Conservation (phyloP, 2,113 vertebrate species). For the Danionella cerebrum region DNA sequence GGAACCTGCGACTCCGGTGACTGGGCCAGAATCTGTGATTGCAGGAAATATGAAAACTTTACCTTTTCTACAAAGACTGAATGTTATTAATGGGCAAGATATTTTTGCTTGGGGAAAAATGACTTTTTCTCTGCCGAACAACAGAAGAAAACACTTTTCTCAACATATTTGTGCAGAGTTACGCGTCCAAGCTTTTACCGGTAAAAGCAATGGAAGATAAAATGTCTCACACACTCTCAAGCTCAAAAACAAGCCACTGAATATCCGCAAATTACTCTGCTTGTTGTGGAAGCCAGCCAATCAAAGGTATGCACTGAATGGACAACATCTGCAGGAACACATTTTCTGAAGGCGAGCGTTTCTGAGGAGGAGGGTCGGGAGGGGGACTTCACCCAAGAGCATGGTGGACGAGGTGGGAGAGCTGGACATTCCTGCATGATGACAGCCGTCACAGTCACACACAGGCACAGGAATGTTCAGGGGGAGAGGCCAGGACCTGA, state of each 20-base stretch:
- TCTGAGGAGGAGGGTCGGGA: constrained; percentile 34
- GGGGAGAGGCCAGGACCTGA: constrained; percentile 34
- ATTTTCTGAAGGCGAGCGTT: constrained; percentile 54
- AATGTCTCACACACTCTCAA: constrained; percentile 59
- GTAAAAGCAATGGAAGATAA: constrained; percentile 51
- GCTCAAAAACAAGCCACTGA: constrained; percentile 58
- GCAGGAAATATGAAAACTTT: constrained; percentile 23
- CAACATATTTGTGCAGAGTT: constrained; percentile 48
- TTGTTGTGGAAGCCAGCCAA: constrained; percentile 64
- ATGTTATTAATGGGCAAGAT: not conserved
- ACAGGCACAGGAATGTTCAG: constrained; percentile 69
- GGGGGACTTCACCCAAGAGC: constrained; percentile 50
- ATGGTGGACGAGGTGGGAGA: constrained; percentile 67
- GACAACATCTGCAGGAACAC: constrained; percentile 69
- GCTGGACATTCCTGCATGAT: constrained; percentile 69
- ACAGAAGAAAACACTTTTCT: constrained; percentile 37
- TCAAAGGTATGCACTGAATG: constrained; percentile 67
- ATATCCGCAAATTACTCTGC: constrained; percentile 65
- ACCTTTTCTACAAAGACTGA: constrained; percentile 18
- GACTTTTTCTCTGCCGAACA: constrained; percentile 11
- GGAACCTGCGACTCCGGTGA: too few species aligned
- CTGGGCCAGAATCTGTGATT: too few species aligned
- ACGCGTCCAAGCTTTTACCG: constrained; percentile 46
- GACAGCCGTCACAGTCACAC: constrained; percentile 73
- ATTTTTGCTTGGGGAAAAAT: constrained; percentile 12